Evolutionary conservation across 1,140 invertebrate genomes (phyloP).

Genomic region (Drosophila obscura): DNA sequence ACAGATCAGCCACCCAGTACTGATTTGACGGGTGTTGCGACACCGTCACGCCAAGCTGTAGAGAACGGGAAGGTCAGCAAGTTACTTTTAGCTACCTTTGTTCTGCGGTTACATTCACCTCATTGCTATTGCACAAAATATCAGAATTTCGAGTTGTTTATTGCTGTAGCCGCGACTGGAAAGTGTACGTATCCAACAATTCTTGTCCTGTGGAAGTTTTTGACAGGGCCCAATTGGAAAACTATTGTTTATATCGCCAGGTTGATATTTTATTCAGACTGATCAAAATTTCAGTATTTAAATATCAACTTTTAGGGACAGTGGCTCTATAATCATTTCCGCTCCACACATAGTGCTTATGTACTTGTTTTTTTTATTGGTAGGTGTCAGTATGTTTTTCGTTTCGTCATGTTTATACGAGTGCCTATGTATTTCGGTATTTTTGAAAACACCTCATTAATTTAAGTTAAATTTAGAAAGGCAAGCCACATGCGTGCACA

Average conservation of each 20-base stretch:
- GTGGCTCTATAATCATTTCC: no score
- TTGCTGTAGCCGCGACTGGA: no score
- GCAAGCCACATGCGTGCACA: slow-evolving; percentile 29
- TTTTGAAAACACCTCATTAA: slow-evolving; percentile 39
- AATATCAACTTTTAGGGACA: not conserved
- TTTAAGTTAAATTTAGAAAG: slow-evolving; percentile 48
- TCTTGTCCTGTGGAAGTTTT: no score
- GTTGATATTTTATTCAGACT: not conserved
- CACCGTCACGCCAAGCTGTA: slow-evolving; percentile 52
- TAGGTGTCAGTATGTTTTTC: slow-evolving; percentile 6
- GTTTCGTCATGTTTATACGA: not conserved
- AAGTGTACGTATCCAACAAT: no score
- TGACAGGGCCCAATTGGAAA: no score
- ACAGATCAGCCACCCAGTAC: slow-evolving; percentile 1
- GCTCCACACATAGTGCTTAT: not conserved
- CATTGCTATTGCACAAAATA: slow-evolving; percentile 12
- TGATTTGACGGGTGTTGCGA: slow-evolving; percentile 48
- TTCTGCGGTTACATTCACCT: slow-evolving; percentile 15
- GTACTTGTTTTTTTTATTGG: slow-evolving; percentile 9
- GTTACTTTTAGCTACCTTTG: slow-evolving; percentile 31
- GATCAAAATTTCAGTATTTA: not conserved
- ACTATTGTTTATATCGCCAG: no score
- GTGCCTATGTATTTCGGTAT: slow-evolving; percentile 2
- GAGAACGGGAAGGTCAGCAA: slow-evolving; percentile 69
- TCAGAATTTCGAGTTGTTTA: not conserved